phyloP scores from a whole-genome alignment of 1,140 invertebrate species.

The Stratiolaelaps scimitus region DNA sequence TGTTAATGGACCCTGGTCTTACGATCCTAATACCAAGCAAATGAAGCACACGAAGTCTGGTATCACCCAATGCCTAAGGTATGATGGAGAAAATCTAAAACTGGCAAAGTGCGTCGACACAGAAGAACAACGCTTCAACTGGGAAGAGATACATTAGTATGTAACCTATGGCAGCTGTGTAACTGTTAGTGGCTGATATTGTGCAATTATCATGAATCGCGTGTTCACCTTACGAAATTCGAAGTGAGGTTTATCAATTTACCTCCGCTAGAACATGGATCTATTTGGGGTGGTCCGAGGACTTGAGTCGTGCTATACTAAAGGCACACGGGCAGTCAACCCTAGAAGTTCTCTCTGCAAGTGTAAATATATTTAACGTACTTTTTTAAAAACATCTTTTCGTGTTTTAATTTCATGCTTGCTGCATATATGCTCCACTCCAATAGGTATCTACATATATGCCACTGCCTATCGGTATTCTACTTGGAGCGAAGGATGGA shows the following conservation, averaged over 20 bases:
- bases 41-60: conserved; percentile 30
- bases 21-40: conserved; percentile 50
- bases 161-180: background rate
- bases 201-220: background rate
- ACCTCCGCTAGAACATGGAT: background rate
- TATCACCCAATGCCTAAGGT: background rate
- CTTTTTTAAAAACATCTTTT: background rate
- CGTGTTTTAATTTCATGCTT: background rate
- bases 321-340: background rate
- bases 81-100: background rate
- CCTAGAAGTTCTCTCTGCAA: background rate
- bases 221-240: too few relatives aligned
- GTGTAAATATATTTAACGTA: background rate
- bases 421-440: too few relatives aligned
- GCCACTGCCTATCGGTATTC: too few relatives aligned
- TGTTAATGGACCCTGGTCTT: conserved; percentile 83
- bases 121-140: conserved; percentile 30
- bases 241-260: background rate
- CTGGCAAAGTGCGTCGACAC: conserved; percentile 34
- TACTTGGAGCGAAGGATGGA: too few relatives aligned
- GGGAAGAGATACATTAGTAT: conserved; percentile 21
- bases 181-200: conserved; percentile 24
- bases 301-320: background rate
- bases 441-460: too few relatives aligned
- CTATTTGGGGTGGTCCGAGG: background rate